Percentiles rank a stretch among this genome's conserved stretches.
Conservation (phyloP, 2,797 vertebrate genomes). For the Myotis planiceps region DNA sequence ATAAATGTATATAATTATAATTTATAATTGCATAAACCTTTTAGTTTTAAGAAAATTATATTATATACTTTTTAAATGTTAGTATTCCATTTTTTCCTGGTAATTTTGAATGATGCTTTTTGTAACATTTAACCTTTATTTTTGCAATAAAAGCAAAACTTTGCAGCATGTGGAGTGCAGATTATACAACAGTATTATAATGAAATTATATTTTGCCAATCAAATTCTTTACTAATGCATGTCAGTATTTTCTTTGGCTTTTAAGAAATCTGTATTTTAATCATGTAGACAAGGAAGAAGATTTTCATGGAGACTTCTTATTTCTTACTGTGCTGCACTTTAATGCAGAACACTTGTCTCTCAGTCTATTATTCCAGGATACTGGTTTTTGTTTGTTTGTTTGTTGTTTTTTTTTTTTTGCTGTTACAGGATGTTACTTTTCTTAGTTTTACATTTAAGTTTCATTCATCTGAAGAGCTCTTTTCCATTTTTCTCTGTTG, state of each 20-base stretch:
- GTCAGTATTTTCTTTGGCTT: background rate
- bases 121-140: background rate
- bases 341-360: background rate
- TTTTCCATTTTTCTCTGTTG: background rate
- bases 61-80: background rate
- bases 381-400: background rate
- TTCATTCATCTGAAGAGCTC: background rate
- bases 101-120: slow-evolving; percentile 17
- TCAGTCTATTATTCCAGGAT: background rate
- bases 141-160: slow-evolving; percentile 1
- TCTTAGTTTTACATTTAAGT: background rate
- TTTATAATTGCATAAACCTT: background rate
- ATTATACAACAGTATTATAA: background rate
- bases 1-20: background rate
- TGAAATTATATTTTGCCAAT: background rate
- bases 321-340: background rate
- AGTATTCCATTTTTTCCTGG: background rate
- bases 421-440: background rate
- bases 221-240: background rate
- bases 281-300: background rate
- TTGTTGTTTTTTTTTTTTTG: background rate
- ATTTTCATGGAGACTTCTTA: background rate
- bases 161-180: background rate
- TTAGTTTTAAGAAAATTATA: background rate
- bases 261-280: background rate